Percentiles rank a stretch among this genome's conserved stretches.
These are phyloP conservation scores for Gibbula magus DNA, from an alignment of 2,888 invertebrate species.

Conservation along the genomic window DNA sequence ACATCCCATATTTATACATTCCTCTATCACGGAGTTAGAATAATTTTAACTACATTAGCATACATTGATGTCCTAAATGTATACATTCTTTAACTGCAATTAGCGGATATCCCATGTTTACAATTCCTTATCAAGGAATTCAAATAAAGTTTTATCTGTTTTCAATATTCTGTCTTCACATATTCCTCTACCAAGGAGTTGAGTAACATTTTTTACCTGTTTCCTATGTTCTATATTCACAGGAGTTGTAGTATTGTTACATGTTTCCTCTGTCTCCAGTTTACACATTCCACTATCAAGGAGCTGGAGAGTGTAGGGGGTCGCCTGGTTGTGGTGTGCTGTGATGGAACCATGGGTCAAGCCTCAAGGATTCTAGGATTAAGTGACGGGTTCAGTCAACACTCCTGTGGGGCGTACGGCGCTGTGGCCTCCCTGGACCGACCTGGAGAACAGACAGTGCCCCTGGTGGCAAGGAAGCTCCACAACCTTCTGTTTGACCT, in stretches of 20 bases:
- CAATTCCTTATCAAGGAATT: too few relatives aligned
- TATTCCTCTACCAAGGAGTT: too few relatives aligned
- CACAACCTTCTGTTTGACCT: conserved; percentile 70
- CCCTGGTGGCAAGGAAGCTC: conserved; percentile 54
- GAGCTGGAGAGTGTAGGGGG: conserved; percentile 57
- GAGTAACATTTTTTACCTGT: too few relatives aligned
- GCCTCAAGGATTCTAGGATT: conserved; percentile 65
- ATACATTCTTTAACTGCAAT: too few relatives aligned
- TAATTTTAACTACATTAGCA: too few relatives aligned
- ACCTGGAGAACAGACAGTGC: conserved; percentile 54
- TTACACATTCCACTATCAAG: conserved; percentile 59
- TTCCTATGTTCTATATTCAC: background rate
- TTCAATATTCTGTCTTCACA: too few relatives aligned
- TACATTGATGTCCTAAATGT: too few relatives aligned
- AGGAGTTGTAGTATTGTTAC: background rate
- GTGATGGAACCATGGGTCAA: conserved; percentile 67
- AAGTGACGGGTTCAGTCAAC: conserved; percentile 66
- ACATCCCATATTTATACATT: too few relatives aligned
- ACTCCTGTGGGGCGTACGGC: conserved; percentile 67
- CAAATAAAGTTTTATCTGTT: too few relatives aligned
- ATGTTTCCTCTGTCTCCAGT: conserved; percentile 53
- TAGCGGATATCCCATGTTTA: too few relatives aligned
- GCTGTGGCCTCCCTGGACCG: conserved; percentile 69
- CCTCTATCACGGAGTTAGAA: too few relatives aligned
- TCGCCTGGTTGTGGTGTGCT: conserved; percentile 65